Percentiles rank a stretch among this genome's conserved stretches.
Evolutionary conservation across 1,140 invertebrate species (phyloP).

Genomic region (Neotoxoptera formosana): DNA sequence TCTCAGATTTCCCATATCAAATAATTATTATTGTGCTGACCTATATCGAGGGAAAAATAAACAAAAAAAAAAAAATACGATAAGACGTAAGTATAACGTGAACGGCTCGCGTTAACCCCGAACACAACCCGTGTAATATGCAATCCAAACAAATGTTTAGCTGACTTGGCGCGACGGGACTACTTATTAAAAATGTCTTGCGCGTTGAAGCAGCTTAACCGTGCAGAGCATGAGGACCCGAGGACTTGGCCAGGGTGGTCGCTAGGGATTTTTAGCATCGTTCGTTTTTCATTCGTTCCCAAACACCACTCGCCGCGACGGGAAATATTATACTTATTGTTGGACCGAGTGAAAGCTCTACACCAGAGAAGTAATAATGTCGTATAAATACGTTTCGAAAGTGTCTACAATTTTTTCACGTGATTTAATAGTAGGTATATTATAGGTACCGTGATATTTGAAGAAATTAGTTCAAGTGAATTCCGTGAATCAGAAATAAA

Average conservation of each 20-base stretch:
- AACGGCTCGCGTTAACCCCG: not conserved
- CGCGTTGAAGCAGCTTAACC: not conserved
- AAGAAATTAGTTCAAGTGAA: too few species aligned
- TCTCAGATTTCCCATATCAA: not conserved
- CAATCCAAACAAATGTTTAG: not conserved
- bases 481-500: not conserved
- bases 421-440: too few species aligned
- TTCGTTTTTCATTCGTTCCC: not conserved
- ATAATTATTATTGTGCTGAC: not conserved
- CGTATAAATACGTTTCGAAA: not conserved
- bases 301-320: not conserved
- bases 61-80: not conserved
- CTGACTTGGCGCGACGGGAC: not conserved
- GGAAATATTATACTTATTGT: not conserved
- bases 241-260: not conserved
- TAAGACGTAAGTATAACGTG: not conserved
- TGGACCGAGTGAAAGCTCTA: not conserved
- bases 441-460: too few species aligned
- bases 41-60: not conserved
- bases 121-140: not conserved
- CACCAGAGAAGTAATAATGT: not conserved
- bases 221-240: not conserved
- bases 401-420: not conserved
- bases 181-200: conserved; percentile 11
- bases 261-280: not conserved